A percentile compares a stretch with the other conserved stretches of the same genome.
phyloP scores from a whole-genome alignment of 1,140 invertebrate species.

The Zaprionus vittiger region DNA sequence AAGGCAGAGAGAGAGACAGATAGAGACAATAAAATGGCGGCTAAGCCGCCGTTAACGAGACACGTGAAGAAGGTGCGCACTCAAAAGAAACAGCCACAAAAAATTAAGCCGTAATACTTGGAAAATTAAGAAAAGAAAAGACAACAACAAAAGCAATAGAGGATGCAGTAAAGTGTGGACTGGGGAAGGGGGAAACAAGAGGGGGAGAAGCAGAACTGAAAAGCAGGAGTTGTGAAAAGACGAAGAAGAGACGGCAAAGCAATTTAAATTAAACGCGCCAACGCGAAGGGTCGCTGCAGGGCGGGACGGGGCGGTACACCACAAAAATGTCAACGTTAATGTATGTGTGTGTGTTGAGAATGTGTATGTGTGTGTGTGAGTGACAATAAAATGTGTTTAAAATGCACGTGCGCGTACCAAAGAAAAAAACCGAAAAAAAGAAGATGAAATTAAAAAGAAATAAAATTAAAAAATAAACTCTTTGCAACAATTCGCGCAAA shows the following conservation, averaged over 20 bases:
- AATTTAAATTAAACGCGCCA: slow-evolving; percentile 75
- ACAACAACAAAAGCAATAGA: slow-evolving; percentile 17
- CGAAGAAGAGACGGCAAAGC: slow-evolving; percentile 50
- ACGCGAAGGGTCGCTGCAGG: slow-evolving; percentile 28
- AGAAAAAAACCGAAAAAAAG: slow-evolving; percentile 12
- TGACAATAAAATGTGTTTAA: slow-evolving; percentile 74
- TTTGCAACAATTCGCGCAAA: slow-evolving; percentile 60
- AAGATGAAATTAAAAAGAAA: slow-evolving; percentile 39
- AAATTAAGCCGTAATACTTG: slow-evolving; percentile 39
- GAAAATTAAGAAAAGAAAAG: slow-evolving; percentile 23
- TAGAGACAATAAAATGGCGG: slow-evolving; percentile 27
- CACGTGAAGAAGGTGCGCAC: slow-evolving; percentile 48
- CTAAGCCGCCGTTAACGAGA: slow-evolving; percentile 40
- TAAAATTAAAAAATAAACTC: slow-evolving; percentile 21
- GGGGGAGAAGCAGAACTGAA: slow-evolving; percentile 20
- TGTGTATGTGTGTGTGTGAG: slow-evolving; percentile 44
- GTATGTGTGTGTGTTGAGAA: slow-evolving; percentile 30
- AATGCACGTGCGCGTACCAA: slow-evolving; percentile 68
- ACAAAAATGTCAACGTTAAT: slow-evolving; percentile 56
- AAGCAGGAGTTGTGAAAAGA: slow-evolving; percentile 22
- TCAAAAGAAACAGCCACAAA: slow-evolving; percentile 37
- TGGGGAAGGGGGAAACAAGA: background rate
- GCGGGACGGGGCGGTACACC: slow-evolving; percentile 12
- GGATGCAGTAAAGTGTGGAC: background rate
- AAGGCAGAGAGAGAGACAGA: slow-evolving; percentile 30